Evolutionary conservation across 1,140 invertebrate species (phyloP), one percentile per base, ranked within the genome.

Genomic region (Eubasilissa regina): DNA sequence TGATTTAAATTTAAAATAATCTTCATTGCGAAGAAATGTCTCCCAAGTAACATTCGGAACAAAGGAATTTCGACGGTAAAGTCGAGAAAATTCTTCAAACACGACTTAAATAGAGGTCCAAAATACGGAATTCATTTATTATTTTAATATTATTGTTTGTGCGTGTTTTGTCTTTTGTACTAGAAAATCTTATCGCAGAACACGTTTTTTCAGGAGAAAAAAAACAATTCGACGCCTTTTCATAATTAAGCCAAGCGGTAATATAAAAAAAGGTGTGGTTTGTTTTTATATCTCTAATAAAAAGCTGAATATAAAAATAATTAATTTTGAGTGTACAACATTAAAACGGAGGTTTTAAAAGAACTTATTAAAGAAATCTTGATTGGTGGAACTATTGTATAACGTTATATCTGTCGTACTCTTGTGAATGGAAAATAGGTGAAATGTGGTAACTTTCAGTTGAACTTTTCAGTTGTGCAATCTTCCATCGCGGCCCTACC

Each of bases 311-410:
- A 15, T 58, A 15, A 58, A 58, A 58, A 58, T 58, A 58, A 19
- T 58, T 58, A 58, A 19, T 58, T 21, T 58, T 58, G 55, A 75
- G 56, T 75, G n/a, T 44, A 17, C 56, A 13, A 10, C 17, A 58
- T 56, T 75, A 58, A 58, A 35, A 35, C 25, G 25, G 25, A 35
- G 25, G 6, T 35, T 35, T 35, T 6, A 35, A 35, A 35, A 35
- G 25, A 35, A 35, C 25, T 35, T 35, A 35, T 35, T 35, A 3
- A 35, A 35, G 25, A 35, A 35, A 35, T 35, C 25, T 70, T 43
- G 19, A 35, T 35, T 35, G 25, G 1, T 35, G 25, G 25, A 35
- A 35, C 25, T 35, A 35, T 3, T 35, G 25, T 35, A 6, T 6
- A 35, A 3, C 6, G 25, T 35, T 3, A 35, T 35, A 35, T 35